A percentile compares a stretch with the other conserved stretches of the same genome.
These are phyloP conservation scores for Caenorhabditis elegans DNA, from an alignment of 1,140 invertebrate species.

Conservation along the genomic window DNA sequence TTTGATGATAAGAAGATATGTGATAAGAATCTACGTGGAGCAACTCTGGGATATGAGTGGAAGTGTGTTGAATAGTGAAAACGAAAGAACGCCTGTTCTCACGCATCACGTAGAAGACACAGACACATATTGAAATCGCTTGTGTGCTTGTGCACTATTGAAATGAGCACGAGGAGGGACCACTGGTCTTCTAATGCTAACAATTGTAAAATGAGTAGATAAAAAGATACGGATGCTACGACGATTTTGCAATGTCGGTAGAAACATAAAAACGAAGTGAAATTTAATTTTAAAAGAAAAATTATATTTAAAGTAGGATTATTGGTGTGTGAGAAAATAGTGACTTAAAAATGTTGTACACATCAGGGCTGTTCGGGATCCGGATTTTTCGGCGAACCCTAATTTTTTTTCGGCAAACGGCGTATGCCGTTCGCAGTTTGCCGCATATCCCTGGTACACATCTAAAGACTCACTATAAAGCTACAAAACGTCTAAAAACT, in stretches of 20 bases:
- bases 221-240: neutral
- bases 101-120: neutral
- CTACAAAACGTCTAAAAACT: no score
- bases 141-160: slow-evolving; percentile 6
- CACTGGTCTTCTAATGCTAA: neutral
- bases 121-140: neutral
- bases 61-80: neutral
- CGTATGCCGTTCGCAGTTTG: no score
- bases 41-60: neutral
- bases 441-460: no score
- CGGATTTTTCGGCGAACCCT: no score
- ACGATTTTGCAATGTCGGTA: neutral
- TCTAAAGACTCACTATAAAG: no score
- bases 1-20: neutral
- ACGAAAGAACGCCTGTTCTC: slow-evolving; percentile 25
- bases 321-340: no score
- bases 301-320: neutral
- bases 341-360: no score
- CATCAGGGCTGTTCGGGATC: no score
- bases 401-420: no score
- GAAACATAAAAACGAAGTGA: neutral
- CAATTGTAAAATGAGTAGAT: neutral
- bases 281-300: neutral
- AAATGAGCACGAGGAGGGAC: neutral
- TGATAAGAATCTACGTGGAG: neutral